Base-by-base conservation (phyloP, 2,113 vertebrate genomes). In the Varanus salvator region DNA sequence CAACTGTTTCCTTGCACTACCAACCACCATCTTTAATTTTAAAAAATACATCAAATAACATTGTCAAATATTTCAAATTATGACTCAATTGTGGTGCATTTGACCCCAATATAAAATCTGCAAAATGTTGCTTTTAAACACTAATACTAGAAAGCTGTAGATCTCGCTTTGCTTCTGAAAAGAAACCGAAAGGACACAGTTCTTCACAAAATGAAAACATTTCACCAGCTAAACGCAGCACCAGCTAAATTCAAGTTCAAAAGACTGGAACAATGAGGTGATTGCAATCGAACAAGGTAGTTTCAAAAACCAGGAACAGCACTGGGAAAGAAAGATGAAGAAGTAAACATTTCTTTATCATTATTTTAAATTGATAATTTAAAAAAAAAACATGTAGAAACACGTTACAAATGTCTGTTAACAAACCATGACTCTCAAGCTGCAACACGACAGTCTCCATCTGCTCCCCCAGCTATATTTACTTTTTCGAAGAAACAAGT, bases 321-420 rank as follows among this genome's bases (percentile, higher is more conserved):
- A 29, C 50, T 50, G 25, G 64, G 14, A 6, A 44, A 84, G 38
- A 84, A 11, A 66, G 17, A 31, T 29, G 8, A 64, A 64, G 34
- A 77, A 27, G 34, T 64, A 91, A 93, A 93, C 77, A 44, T 72
- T 90, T 91, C 93, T 85, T 80, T 0, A 87, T 90, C 93, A 15
- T 34, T 86, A 57, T 57, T 86, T 38, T 25, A 57, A 88, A 93
- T 74, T 17, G n/a, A 54, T 54, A 54, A 8, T 54, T 54, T 54
- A 3, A 2, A 64, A 64, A 19, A 3, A 15, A 2, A 86, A 44
- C 38, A 85, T 34, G 81, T 72, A 91, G 74, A 91, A 91, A 94
- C 87, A 89, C 71, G 88, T 82, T 88, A 74, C 78, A 82, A 88
- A 72, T 74, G 52, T 82, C 80, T 88, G 68, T 88, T 84, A 93